A percentile compares a stretch with the other conserved stretches of the same genome.
These are phyloP conservation scores for Danionella cerebrum DNA, from an alignment of 2,113 vertebrate genomes.

Conservation along the genomic window DNA sequence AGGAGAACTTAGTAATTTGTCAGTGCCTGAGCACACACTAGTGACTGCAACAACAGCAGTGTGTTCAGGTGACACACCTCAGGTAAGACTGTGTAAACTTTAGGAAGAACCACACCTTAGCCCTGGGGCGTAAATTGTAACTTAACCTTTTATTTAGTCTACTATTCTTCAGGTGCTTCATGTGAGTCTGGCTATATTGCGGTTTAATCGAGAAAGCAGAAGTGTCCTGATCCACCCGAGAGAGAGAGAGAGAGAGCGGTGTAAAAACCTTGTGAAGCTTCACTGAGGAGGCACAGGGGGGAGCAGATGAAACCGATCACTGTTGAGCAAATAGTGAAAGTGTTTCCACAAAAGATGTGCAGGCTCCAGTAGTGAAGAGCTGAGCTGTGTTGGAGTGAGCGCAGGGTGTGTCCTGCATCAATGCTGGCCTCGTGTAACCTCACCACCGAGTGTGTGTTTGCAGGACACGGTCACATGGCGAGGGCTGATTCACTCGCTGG, in stretches of 20 bases:
- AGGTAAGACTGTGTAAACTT: conserved; percentile 3
- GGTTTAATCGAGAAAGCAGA: too few species aligned
- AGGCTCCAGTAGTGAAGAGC: background rate
- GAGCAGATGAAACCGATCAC: background rate
- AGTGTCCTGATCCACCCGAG: background rate
- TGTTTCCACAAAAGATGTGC: background rate
- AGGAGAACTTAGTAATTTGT: background rate
- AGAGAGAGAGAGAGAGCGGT: background rate
- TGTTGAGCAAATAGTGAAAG: background rate
- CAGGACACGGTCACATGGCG: background rate
- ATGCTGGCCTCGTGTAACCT: background rate
- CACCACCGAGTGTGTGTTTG: background rate
- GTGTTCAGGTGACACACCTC: conserved; percentile 25
- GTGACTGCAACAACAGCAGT: background rate
- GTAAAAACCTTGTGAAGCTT: background rate
- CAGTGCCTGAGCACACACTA: background rate
- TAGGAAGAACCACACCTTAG: background rate
- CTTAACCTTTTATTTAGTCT: background rate
- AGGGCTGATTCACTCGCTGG: background rate
- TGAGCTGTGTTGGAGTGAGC: background rate
- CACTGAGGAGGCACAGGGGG: background rate
- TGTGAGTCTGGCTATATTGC: background rate
- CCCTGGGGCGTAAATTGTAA: background rate
- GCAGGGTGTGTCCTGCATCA: conserved; percentile 14
- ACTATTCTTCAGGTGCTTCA: background rate